A percentile compares a stretch with the other conserved stretches of the same genome.
These are phyloP conservation scores for Ptilonorhynchus violaceus DNA, from an alignment of 2,113 vertebrate genomes.

Conservation along the genomic window DNA sequence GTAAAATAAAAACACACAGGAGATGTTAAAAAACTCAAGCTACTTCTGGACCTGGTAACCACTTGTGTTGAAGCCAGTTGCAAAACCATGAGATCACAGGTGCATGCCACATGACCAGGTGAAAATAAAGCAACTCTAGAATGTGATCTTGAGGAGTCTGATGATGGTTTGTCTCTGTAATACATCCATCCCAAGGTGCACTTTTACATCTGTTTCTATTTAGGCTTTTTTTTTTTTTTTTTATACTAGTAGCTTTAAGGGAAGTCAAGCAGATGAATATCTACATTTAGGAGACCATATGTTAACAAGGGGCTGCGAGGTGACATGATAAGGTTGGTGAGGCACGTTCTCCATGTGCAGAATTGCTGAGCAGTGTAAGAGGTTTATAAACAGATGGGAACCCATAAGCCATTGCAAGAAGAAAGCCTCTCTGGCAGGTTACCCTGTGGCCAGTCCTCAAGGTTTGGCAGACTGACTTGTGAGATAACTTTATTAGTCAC, in stretches of 20 bases:
- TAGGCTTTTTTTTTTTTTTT: background rate
- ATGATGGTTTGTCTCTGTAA: constrained; percentile 50
- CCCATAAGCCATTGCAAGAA: background rate
- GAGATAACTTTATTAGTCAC: background rate
- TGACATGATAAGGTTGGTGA: constrained; percentile 14
- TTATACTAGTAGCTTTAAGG: constrained; percentile 61
- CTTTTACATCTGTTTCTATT: constrained; percentile 65
- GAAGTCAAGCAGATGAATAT: constrained; percentile 57
- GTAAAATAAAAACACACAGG: background rate
- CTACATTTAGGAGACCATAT: constrained; percentile 63
- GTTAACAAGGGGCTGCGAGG: constrained; percentile 49
- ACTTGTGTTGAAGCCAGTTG: constrained; percentile 30
- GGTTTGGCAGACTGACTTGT: background rate
- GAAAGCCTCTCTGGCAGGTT: background rate
- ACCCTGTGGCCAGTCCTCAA: background rate
- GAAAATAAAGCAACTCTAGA: constrained; percentile 49
- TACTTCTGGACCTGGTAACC: constrained; percentile 44
- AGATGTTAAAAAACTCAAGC: constrained; percentile 20
- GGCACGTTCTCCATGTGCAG: background rate
- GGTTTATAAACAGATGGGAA: background rate
- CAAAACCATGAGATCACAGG: constrained; percentile 53
- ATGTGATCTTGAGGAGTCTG: constrained; percentile 45
- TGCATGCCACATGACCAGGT: constrained; percentile 73
- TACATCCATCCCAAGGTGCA: constrained; percentile 44
- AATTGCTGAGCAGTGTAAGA: background rate